Percentiles rank a stretch among this genome's conserved stretches.
phyloP scores from a whole-genome alignment of 2,113 vertebrate genomes.

The Sinocyclocheilus rhinocerous region DNA sequence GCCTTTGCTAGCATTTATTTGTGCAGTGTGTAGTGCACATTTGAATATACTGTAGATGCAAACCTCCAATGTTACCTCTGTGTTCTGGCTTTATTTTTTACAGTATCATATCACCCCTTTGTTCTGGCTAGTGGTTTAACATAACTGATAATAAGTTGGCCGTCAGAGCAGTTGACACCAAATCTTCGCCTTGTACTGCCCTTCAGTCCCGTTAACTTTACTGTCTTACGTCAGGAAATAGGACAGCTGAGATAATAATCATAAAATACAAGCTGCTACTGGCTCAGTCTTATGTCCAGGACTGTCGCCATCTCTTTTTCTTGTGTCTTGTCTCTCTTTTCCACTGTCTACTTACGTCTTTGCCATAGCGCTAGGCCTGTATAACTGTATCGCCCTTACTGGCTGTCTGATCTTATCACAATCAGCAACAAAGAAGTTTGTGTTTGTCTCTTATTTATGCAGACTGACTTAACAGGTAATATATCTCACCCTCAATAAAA shows the following conservation, averaged over 20 bases:
- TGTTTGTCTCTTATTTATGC: conserved; percentile 39
- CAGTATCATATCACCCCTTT: background rate
- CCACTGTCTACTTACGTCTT: conserved; percentile 33
- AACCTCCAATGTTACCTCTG: too few species aligned
- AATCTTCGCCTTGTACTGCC: background rate
- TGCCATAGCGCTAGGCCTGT: conserved; percentile 27
- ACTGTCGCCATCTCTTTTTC: background rate
- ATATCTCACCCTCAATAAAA: conserved; percentile 31
- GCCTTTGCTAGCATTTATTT: too few species aligned
- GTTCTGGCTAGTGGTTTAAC: background rate
- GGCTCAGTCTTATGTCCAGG: background rate
- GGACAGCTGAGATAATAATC: conserved; percentile 22
- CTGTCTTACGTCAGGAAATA: background rate
- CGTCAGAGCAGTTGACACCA: background rate
- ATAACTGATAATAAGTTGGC: too few species aligned
- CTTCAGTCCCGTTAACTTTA: background rate
- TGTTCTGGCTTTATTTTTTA: too few species aligned
- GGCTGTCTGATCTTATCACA: conserved; percentile 46
- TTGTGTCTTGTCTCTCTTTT: background rate
- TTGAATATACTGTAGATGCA: too few species aligned
- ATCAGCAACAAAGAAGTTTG: conserved; percentile 38
- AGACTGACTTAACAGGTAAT: conserved; percentile 37
- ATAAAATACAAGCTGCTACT: conserved; percentile 27
- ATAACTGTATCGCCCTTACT: conserved; percentile 13
- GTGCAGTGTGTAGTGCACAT: too few species aligned